Conservation (phyloP, 1,140 invertebrate genomes). For the Bombus polaris region DNA sequence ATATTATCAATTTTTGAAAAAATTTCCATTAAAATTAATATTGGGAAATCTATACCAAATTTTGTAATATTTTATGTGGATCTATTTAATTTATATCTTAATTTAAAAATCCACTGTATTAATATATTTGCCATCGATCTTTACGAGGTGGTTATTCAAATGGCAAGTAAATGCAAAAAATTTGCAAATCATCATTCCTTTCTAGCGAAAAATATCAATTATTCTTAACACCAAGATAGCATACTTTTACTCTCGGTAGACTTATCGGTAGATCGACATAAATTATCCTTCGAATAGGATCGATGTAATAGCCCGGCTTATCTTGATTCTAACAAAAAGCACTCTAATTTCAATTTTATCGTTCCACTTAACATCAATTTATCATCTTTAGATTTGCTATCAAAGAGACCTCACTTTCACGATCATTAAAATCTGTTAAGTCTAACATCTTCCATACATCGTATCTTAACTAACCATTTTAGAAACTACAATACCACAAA, state of each 20-base stretch:
- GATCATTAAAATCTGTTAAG: not conserved
- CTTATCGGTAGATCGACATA: conserved; percentile 8
- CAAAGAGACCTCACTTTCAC: not conserved
- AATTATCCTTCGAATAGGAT: not conserved
- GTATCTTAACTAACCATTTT: no score
- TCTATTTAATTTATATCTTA: no score
- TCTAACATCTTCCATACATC: not conserved
- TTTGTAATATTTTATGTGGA: not conserved
- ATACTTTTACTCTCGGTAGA: not conserved
- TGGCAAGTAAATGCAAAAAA: no score
- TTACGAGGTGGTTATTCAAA: no score
- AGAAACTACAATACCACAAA: no score
- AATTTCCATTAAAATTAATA: not conserved
- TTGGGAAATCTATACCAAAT: not conserved
- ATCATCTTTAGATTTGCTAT: not conserved
- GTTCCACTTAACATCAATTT: not conserved
- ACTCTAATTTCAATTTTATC: not conserved
- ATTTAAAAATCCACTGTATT: no score
- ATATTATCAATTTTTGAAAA: not conserved
- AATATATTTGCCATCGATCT: no score
- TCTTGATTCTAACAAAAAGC: not conserved
- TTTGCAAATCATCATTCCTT: not conserved
- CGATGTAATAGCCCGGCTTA: not conserved
- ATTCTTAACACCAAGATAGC: not conserved
- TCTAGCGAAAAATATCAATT: not conserved